Conservation (phyloP, 2,888 invertebrate species). For the Leucophenga maculata region DNA sequence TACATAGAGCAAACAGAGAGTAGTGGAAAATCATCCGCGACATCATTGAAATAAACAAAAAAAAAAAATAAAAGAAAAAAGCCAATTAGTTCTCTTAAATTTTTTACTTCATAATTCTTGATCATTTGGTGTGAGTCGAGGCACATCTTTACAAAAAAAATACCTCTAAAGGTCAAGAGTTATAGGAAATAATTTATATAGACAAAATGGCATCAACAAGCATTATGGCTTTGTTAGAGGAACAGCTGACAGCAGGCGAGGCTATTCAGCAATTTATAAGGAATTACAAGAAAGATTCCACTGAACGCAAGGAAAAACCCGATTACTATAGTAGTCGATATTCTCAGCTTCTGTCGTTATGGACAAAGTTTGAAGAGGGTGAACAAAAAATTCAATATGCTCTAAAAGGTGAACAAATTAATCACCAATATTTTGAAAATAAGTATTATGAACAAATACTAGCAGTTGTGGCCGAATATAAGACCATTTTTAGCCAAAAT, state of each 20-base stretch:
- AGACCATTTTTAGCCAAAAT: not conserved
- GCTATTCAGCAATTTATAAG: not conserved
- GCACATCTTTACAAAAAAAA: no score
- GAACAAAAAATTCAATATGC: not conserved
- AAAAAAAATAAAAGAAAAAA: no score
- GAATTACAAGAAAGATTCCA: slow-evolving; percentile 9
- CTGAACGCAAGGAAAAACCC: not conserved
- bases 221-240: not conserved
- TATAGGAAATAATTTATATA: no score
- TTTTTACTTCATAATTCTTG: no score
- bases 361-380: not conserved
- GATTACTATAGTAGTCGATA: not conserved
- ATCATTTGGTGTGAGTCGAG: no score
- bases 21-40: no score
- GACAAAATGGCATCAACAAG: no score
- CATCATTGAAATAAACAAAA: no score
- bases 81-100: no score
- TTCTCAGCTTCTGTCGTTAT: not conserved
- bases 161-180: no score
- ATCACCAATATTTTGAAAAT: not conserved
- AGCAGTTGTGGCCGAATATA: not conserved
- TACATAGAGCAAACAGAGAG: no score
- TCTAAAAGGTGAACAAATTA: not conserved
- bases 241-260: not conserved
- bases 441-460: not conserved